Evolutionary conservation across 2,888 invertebrate species (phyloP), one percentile per base, ranked within the genome.

Genomic region (Lithophane socia): DNA sequence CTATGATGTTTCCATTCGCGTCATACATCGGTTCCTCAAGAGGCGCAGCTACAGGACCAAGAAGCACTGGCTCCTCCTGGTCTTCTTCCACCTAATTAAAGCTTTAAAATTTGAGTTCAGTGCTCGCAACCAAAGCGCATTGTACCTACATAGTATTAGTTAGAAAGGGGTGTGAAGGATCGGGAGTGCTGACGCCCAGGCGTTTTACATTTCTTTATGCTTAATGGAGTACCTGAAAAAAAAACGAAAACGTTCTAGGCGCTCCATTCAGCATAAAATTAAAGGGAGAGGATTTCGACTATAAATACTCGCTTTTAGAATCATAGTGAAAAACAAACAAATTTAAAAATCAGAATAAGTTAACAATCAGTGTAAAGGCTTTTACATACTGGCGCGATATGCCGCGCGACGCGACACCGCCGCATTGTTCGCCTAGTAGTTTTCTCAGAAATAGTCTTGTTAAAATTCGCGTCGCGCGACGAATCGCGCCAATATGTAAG

Each of bases 1-100:
- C 95, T 54, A 92, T 70, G 2, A 88, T 77, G 82, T 95, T 95
- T 4, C 93, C 94, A 73, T 95, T 95, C 42, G 86, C 82, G 56
- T 96, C 96, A 69, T 91, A 93, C 66, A 90, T 80, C 52, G 92
- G 92, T 42, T 92, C 93, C 3, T 82, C 88, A 16, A 87, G 52
- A 3, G 90, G 91, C n/a, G 89, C 72, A 4, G 88, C 88, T 16
- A 58, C 79, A 44, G 89, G 85, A 49, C 73, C 87, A 58, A 78
- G 29, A 61, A 80, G 18, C 13, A 56, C 61, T 12, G 86, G 74
- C 29, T 87, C 68, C 37, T 37, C 85, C 7, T 72, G 75, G 13
- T 88, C 88, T 64, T 92, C 91, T 60, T 63, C 80, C 63, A 83
- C 83, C 89, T 87, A 72, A 44, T 84, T 47, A 58, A 63, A 80